These are phyloP conservation scores for Criorhina ranunculi DNA, from an alignment of 2,888 invertebrate species.

Conservation along the genomic window DNA sequence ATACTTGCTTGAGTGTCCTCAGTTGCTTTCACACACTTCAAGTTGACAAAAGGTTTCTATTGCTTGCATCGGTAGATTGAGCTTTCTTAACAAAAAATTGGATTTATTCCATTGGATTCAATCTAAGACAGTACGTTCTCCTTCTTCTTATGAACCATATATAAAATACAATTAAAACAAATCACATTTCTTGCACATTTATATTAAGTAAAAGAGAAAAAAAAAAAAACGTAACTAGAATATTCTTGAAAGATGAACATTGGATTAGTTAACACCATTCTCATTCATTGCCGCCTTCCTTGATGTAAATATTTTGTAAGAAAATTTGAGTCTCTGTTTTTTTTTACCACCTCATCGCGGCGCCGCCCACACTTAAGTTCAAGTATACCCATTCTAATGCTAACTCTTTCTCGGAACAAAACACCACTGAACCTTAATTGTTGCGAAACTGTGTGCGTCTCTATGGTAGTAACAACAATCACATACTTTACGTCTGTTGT, in stretches of 20 bases:
- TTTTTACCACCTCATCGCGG: neutral
- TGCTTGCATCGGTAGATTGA: too few species aligned
- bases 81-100: too few species aligned
- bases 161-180: neutral
- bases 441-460: conserved; percentile 36
- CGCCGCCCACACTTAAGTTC: conserved; percentile 11
- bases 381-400: conserved; percentile 12
- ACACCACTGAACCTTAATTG: conserved; percentile 37
- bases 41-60: too few species aligned
- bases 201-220: conserved; percentile 36
- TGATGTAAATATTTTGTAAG: conserved; percentile 13
- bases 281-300: conserved; percentile 32
- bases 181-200: conserved; percentile 21
- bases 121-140: too few species aligned
- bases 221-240: conserved; percentile 21
- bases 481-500: conserved; percentile 47
- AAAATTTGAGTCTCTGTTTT: conserved; percentile 1
- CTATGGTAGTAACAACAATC: conserved; percentile 48
- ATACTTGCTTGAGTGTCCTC: too few species aligned
- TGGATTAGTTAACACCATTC: conserved; percentile 50
- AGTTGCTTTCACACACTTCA: too few species aligned
- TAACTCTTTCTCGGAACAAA: conserved; percentile 23
- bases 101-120: too few species aligned
- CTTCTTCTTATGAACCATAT: conserved; percentile 9
- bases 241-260: conserved; percentile 57